Conservation (phyloP, 2,113 vertebrate species). For the Paradoxurus hermaphroditus region DNA sequence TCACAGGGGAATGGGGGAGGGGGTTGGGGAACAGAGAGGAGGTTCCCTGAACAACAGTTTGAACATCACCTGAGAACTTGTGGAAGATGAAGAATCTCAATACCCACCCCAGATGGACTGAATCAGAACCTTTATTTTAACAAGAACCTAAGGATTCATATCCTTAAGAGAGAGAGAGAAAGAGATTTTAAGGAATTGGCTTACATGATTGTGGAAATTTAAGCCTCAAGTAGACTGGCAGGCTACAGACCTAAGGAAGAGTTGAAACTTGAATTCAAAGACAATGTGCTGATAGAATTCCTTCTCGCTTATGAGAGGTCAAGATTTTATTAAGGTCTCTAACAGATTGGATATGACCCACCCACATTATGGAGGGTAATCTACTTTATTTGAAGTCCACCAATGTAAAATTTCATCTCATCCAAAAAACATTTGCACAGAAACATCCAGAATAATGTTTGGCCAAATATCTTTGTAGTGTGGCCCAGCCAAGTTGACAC, state of each 20-base stretch:
- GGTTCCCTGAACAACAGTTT: not conserved
- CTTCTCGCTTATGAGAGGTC: not conserved
- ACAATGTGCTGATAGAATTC: not conserved
- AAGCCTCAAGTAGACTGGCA: not conserved
- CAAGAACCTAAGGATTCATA: not conserved
- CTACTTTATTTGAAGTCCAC: not conserved
- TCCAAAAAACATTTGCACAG: not conserved
- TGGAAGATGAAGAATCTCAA: not conserved
- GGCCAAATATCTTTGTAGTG: not conserved
- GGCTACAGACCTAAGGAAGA: not conserved
- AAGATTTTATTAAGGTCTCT: not conserved
- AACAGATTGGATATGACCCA: not conserved
- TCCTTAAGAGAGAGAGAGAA: not conserved
- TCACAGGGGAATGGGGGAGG: too few species aligned
- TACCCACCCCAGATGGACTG: not conserved
- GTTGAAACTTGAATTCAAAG: not conserved
- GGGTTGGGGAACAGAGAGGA: too few species aligned
- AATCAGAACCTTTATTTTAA: not conserved
- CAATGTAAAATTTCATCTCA: not conserved
- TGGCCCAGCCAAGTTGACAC: not conserved
- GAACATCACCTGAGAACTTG: not conserved
- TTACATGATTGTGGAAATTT: not conserved
- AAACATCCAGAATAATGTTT: not conserved
- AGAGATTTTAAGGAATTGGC: not conserved
- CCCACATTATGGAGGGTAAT: not conserved